A percentile compares a stretch with the other conserved stretches of the same genome.
Conservation (phyloP, 2,113 vertebrate genomes). For the Dermatemys mawii region DNA sequence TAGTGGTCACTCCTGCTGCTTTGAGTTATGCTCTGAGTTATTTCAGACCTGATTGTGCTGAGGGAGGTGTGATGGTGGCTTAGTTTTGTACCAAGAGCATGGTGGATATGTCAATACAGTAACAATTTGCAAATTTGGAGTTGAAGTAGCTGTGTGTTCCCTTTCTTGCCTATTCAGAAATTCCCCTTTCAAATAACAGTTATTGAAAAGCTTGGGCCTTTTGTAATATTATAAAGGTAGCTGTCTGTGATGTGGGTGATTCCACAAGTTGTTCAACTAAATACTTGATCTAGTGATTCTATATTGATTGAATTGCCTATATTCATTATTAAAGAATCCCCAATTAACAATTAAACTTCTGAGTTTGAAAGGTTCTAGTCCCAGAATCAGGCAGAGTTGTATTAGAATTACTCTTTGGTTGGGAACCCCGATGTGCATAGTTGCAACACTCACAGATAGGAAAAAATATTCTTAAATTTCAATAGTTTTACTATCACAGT, state of each 20-base stretch:
- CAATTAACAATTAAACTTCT: no score
- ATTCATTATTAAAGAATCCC: no score
- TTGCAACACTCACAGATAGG: no score
- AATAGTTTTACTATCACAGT: no score
- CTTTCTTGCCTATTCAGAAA: fast-evolving
- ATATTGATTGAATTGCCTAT: no score
- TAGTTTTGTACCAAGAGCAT: not conserved
- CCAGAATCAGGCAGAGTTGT: no score
- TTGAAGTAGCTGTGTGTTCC: not conserved
- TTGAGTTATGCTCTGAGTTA: not conserved
- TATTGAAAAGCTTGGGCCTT: not conserved
- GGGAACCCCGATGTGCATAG: no score
- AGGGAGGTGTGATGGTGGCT: not conserved
- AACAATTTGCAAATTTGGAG: not conserved
- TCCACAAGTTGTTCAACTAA: not conserved
- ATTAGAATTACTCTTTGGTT: no score
- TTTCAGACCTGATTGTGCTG: not conserved
- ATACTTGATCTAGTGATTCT: not conserved
- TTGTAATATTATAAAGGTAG: not conserved
- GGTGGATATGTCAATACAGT: not conserved
- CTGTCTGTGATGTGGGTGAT: not conserved
- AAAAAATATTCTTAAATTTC: no score
- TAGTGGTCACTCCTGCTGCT: not conserved
- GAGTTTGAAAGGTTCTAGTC: no score
- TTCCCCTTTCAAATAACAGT: not conserved